Evolutionary conservation across 2,797 vertebrate genomes (phyloP).

Genomic region (Pantherophis vulpinus): DNA sequence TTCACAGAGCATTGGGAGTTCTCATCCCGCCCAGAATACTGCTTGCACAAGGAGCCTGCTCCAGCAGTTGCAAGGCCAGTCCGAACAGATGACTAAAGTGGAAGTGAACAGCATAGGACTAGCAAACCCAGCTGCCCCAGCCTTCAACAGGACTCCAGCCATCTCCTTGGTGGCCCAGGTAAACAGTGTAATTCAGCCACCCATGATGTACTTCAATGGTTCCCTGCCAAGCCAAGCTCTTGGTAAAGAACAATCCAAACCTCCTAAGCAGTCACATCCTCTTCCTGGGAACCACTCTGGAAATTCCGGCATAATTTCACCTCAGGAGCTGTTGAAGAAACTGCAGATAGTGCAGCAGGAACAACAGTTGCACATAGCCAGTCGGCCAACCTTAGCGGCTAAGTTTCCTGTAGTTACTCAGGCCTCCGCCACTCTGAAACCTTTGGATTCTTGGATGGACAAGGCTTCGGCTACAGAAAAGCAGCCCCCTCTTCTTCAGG

Average conservation of each 20-base stretch:
- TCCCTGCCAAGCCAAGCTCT: conserved; percentile 54
- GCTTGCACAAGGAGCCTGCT: conserved; percentile 61
- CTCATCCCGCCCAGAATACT: conserved; percentile 44
- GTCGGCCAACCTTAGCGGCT: conserved; percentile 79
- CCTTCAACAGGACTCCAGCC: conserved; percentile 48
- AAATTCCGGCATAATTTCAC: conserved; percentile 76
- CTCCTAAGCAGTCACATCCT: conserved; percentile 50
- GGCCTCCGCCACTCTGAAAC: conserved; percentile 44
- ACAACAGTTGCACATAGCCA: conserved; percentile 72
- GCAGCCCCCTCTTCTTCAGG: conserved; percentile 77
- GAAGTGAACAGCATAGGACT: conserved; percentile 4
- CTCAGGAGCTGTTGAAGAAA: conserved; percentile 86
- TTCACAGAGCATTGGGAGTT: background rate
- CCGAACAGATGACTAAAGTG: conserved; percentile 21
- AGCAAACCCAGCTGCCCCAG: background rate
- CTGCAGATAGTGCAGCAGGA: conserved; percentile 89
- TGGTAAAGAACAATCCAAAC: conserved; percentile 57
- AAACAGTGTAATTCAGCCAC: conserved; percentile 61
- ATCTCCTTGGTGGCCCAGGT: conserved; percentile 25
- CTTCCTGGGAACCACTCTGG: conserved; percentile 55
- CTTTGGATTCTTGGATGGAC: conserved; percentile 69
- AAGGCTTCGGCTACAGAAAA: conserved; percentile 68
- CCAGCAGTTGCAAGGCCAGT: conserved; percentile 59
- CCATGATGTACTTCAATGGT: conserved; percentile 69
- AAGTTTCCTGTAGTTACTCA: conserved; percentile 79